Conservation (phyloP, 2,797 vertebrate genomes). For the Phylloscopus collybita region DNA sequence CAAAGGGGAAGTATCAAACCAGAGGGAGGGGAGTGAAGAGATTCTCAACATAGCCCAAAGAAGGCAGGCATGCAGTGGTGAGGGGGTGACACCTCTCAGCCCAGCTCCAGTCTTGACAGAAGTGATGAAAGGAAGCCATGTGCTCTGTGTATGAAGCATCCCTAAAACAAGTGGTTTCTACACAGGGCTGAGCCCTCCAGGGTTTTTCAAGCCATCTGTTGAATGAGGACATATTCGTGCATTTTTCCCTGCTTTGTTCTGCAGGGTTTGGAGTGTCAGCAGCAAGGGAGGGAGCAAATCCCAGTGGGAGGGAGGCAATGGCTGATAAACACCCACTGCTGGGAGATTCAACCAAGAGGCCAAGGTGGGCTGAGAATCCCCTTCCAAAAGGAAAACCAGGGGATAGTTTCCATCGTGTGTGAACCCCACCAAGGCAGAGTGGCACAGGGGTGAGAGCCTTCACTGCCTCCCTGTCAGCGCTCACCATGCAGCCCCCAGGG, state of each 20-base stretch:
- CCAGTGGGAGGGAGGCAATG: background rate
- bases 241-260: background rate
- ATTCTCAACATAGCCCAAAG: background rate
- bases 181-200: background rate
- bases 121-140: conserved; percentile 9
- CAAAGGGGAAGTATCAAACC: background rate
- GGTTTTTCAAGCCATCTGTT: background rate
- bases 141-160: background rate
- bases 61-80: background rate
- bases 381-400: background rate
- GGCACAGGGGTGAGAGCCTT: background rate
- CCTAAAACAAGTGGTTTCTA: background rate
- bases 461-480: background rate
- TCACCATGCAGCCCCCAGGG: accelerated
- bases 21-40: background rate
- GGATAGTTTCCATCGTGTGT: accelerated
- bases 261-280: background rate
- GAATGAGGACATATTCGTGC: background rate
- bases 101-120: background rate
- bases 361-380: background rate
- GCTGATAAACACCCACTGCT: background rate
- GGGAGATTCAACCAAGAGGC: background rate
- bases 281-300: background rate
- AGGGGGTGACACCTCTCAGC: background rate
- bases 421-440: background rate